These are phyloP conservation scores for Cenopis cana DNA, from an alignment of 2,888 invertebrate species.

Conservation along the genomic window DNA sequence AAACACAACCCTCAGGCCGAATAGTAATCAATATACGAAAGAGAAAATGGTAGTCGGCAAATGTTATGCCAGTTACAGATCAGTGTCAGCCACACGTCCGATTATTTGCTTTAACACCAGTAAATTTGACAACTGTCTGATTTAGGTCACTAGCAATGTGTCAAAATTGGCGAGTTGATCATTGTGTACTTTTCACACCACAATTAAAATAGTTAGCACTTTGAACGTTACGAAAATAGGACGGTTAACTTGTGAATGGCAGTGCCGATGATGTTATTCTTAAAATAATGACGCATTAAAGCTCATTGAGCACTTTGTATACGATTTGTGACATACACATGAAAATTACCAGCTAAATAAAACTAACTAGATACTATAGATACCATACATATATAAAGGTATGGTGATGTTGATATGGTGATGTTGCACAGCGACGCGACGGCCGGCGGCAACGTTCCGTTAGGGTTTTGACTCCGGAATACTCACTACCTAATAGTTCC, in stretches of 20 bases:
- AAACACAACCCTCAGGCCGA: not conserved
- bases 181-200: constrained; percentile 65
- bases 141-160: constrained; percentile 57
- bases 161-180: constrained; percentile 67
- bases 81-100: constrained; percentile 33
- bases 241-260: constrained; percentile 44
- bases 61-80: constrained; percentile 20
- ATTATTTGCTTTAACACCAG: constrained; percentile 38
- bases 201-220: constrained; percentile 68
- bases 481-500: too few relatives aligned
- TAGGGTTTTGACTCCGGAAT: not conserved
- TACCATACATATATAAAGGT: not conserved
- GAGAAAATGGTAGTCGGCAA: constrained; percentile 41
- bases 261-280: constrained; percentile 19
- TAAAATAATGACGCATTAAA: constrained; percentile 7
- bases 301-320: not conserved
- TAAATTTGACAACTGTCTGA: constrained; percentile 44
- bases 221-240: constrained; percentile 53
- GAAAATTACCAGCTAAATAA: not conserved
- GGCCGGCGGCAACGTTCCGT: too few relatives aligned
- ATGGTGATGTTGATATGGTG: not conserved
- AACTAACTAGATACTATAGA: not conserved
- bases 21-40: not conserved
- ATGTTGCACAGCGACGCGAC: not conserved
- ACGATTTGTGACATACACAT: not conserved